Conservation (phyloP, 2,113 vertebrate species). For the Nibea albiflora region DNA sequence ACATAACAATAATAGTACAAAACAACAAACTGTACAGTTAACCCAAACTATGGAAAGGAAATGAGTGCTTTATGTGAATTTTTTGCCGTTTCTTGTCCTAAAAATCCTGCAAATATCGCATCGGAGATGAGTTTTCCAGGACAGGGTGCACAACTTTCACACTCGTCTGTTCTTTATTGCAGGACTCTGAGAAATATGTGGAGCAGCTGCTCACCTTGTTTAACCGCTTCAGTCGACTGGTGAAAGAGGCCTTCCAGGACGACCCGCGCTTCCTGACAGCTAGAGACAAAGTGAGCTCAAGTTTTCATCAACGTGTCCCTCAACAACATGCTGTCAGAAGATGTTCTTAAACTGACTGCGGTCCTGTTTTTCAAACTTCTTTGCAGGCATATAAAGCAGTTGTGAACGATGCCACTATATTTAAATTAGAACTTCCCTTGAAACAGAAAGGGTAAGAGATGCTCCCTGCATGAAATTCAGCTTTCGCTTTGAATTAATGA, state of each 20-base stretch:
- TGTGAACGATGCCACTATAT: slow-evolving; percentile 99
- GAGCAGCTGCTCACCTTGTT: slow-evolving; percentile 98
- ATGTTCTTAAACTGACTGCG: not conserved
- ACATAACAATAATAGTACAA: no score
- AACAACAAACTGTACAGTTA: no score
- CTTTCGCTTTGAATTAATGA: not conserved
- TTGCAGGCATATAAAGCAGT: slow-evolving; percentile 97
- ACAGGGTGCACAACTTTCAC: no score
- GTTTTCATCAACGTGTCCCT: not conserved
- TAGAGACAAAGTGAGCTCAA: slow-evolving; percentile 91
- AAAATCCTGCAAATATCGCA: no score
- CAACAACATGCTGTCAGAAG: accelerated
- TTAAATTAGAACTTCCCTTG: slow-evolving; percentile 98
- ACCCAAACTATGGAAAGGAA: no score
- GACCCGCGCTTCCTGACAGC: slow-evolving; percentile 98
- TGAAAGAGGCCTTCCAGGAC: slow-evolving; percentile 99
- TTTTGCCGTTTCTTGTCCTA: no score
- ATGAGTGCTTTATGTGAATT: no score
- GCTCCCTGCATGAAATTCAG: not conserved
- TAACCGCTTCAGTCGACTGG: slow-evolving; percentile 98
- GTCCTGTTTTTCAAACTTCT: slow-evolving; percentile 1
- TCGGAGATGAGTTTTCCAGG: no score
- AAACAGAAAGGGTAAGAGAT: slow-evolving; percentile 97
- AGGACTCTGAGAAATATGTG: slow-evolving; percentile 99
- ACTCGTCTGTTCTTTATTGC: slow-evolving; percentile 11